Evolutionary conservation across 2,797 vertebrate genomes (phyloP).

Genomic region (Sebastes iracundus): DNA sequence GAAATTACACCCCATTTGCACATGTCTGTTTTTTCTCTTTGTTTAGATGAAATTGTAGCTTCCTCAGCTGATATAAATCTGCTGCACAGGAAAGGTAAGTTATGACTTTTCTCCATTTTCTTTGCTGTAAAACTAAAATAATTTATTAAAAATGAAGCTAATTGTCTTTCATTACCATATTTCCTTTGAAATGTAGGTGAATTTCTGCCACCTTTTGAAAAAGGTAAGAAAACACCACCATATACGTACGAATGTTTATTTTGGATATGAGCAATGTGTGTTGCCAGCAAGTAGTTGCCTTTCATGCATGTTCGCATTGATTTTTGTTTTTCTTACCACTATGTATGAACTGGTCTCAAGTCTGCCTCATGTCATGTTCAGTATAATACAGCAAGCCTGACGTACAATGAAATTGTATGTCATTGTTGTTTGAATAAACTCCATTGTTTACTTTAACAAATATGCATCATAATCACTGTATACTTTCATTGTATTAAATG

Average conservation of each 20-base stretch:
- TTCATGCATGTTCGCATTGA: slow-evolving; percentile 33
- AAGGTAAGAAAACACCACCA: slow-evolving; percentile 70
- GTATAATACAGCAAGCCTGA: neutral
- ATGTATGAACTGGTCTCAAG: neutral
- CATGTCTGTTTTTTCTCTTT: neutral
- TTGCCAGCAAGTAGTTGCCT: slow-evolving; percentile 12
- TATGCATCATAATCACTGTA: slow-evolving; percentile 1
- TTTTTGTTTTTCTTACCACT: neutral
- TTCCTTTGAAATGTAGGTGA: slow-evolving; percentile 61
- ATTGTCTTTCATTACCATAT: neutral
- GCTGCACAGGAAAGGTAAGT: slow-evolving; percentile 78
- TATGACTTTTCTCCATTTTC: neutral
- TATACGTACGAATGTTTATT: neutral
- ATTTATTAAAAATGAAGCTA: neutral
- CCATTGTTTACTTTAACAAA: neutral
- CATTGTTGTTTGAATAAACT: neutral
- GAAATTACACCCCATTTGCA: neutral
- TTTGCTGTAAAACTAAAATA: neutral
- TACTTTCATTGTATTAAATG: slow-evolving; percentile 14
- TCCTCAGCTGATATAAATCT: slow-evolving; percentile 52
- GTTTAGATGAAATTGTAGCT: slow-evolving; percentile 58
- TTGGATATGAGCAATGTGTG: neutral
- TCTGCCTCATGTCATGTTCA: slow-evolving; percentile 4
- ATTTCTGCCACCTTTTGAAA: slow-evolving; percentile 78
- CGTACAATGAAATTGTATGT: neutral